Percentiles rank a stretch among this genome's conserved stretches.
Conservation (phyloP, 1,140 invertebrate species). For the Ganaspis sp. region DNA sequence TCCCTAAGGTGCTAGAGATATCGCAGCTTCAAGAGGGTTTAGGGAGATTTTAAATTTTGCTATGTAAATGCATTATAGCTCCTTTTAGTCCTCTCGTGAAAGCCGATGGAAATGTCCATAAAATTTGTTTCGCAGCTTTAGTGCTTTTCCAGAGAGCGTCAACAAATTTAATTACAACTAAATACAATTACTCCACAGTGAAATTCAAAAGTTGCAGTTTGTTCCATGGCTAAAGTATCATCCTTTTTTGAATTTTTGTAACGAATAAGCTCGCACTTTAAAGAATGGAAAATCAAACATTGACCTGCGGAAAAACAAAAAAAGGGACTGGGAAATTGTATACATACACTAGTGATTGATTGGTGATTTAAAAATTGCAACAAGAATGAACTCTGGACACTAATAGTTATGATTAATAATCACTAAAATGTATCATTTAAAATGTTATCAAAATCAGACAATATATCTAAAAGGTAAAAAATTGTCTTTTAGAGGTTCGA, state of each 20-base stretch:
- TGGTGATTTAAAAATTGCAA: no score
- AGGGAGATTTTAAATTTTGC: conserved; percentile 28
- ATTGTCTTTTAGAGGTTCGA: no score
- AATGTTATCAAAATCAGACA: no score
- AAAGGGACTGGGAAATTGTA: no score
- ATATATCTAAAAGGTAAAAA: no score
- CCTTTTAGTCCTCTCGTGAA: conserved; percentile 11
- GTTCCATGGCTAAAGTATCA: background rate
- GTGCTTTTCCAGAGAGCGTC: background rate
- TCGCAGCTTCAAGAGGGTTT: background rate
- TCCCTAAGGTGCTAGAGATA: conserved; percentile 19
- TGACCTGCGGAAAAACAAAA: no score
- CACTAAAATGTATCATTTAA: no score
- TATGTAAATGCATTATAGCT: conserved; percentile 27
- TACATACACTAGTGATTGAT: no score
- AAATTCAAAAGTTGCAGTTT: background rate
- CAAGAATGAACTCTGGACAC: no score
- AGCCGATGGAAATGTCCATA: conserved; percentile 1
- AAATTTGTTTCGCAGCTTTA: background rate
- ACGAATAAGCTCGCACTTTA: no score
- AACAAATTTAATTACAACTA: background rate
- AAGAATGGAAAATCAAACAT: no score
- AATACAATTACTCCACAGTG: background rate
- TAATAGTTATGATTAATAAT: no score
- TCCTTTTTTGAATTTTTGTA: background rate